Conservation (phyloP, 2,797 vertebrate species). For the Rhinella marina region DNA sequence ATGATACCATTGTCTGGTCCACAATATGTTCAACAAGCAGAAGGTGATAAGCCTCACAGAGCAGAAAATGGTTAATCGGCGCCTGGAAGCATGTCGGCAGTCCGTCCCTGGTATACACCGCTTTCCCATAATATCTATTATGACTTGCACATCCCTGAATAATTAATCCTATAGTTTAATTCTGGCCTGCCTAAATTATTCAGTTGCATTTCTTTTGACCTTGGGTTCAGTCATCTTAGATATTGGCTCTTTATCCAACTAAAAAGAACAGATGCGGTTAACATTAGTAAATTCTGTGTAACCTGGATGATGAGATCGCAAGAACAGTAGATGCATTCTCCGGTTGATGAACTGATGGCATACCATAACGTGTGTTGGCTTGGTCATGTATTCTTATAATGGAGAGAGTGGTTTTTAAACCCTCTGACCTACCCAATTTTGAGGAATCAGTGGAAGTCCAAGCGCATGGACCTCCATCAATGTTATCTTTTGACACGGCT, state of each 20-base stretch:
- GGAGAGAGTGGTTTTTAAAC: too few relatives aligned
- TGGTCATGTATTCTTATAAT: too few relatives aligned
- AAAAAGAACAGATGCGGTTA: not conserved
- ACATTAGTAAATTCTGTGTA: not conserved
- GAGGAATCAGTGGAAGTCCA: too few relatives aligned
- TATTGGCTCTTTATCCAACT: not conserved
- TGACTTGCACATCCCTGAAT: conserved; percentile 10
- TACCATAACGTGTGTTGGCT: too few relatives aligned
- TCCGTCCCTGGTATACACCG: not conserved
- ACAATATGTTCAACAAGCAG: too few relatives aligned
- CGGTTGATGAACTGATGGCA: not conserved
- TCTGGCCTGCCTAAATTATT: not conserved
- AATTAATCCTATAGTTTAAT: conserved; percentile 5
- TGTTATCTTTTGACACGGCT: too few relatives aligned
- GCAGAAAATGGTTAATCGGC: not conserved
- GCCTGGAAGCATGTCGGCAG: not conserved
- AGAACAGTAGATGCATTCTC: not conserved
- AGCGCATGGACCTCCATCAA: too few relatives aligned
- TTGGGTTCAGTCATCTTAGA: not conserved
- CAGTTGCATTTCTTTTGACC: not conserved
- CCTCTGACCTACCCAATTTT: too few relatives aligned
- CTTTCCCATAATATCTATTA: conserved; percentile 13
- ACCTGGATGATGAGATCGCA: not conserved
- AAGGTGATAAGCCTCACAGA: not conserved
- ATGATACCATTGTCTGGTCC: too few relatives aligned